A percentile compares a stretch with the other conserved stretches of the same genome.
phyloP scores from a whole-genome alignment of 64 coral and sea anemone species.

The Pocillopora damicornis region DNA sequence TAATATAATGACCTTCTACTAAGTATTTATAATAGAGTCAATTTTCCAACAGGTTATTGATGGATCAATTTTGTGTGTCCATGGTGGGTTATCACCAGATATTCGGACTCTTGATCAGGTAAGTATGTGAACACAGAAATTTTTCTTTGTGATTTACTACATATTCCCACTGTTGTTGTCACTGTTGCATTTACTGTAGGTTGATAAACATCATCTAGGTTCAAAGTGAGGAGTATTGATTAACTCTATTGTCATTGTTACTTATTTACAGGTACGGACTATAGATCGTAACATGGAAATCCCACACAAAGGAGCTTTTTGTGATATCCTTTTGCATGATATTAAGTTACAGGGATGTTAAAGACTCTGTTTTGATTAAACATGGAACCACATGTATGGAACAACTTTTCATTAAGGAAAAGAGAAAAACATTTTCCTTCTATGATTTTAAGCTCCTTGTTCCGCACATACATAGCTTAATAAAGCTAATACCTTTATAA shows the following conservation, averaged over 20 bases:
- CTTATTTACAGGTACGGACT: slow-evolving; percentile 72
- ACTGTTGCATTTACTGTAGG: no score
- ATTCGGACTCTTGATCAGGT: slow-evolving; percentile 98
- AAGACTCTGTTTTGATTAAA: neutral
- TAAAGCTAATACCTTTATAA: no score
- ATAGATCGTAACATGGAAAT: slow-evolving; percentile 99
- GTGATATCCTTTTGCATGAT: slow-evolving; percentile 79
- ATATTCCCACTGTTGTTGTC: neutral
- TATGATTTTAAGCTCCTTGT: no score
- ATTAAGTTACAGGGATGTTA: neutral
- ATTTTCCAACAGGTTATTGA: slow-evolving; percentile 76
- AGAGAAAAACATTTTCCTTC: no score
- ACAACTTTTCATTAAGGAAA: no score
- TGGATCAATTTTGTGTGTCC: slow-evolving; percentile 94
- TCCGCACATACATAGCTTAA: no score
- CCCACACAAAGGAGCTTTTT: slow-evolving; percentile 98
- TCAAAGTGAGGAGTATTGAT: neutral
- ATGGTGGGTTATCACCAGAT: slow-evolving; percentile 95
- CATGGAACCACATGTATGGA: neutral
- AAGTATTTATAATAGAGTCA: neutral
- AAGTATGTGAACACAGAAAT: neutral
- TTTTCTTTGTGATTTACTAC: neutral
- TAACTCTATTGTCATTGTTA: neutral
- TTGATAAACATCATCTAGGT: neutral
- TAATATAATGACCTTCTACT: neutral